These are phyloP conservation scores for Micropoecilia bifurca DNA, from an alignment of 2,797 vertebrate species.

Conservation along the genomic window DNA sequence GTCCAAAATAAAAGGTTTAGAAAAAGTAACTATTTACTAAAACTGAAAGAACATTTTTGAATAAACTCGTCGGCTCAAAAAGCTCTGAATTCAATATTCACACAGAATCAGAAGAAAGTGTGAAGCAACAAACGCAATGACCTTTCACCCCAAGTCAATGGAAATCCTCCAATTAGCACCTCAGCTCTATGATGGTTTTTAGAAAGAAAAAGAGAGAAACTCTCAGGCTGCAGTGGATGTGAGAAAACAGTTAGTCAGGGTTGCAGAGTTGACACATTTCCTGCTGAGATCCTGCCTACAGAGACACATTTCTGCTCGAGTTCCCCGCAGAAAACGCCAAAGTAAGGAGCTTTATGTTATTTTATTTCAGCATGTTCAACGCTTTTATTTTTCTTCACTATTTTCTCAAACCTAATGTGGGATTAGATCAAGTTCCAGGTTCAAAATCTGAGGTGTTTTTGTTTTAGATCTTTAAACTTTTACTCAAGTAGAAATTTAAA, in stretches of 20 bases:
- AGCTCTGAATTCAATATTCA: neutral
- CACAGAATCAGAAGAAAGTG: neutral
- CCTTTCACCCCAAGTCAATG: neutral
- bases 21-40: neutral
- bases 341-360: neutral
- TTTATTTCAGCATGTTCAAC: neutral
- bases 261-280: neutral
- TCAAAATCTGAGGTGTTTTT: neutral
- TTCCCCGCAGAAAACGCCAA: neutral
- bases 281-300: neutral
- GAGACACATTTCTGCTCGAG: neutral
- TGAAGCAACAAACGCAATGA: neutral
- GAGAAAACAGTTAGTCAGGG: neutral
- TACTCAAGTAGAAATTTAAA: no score
- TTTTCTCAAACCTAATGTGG: neutral
- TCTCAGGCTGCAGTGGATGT: neutral
- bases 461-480: neutral
- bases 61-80: neutral
- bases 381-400: no score
- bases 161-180: neutral
- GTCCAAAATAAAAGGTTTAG: neutral
- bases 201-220: neutral
- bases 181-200: neutral
- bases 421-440: neutral
- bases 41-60: neutral